Evolutionary conservation across 2,797 vertebrate species (phyloP), one percentile per base, ranked within the genome.

Genomic region (Sphenodon punctatus): DNA sequence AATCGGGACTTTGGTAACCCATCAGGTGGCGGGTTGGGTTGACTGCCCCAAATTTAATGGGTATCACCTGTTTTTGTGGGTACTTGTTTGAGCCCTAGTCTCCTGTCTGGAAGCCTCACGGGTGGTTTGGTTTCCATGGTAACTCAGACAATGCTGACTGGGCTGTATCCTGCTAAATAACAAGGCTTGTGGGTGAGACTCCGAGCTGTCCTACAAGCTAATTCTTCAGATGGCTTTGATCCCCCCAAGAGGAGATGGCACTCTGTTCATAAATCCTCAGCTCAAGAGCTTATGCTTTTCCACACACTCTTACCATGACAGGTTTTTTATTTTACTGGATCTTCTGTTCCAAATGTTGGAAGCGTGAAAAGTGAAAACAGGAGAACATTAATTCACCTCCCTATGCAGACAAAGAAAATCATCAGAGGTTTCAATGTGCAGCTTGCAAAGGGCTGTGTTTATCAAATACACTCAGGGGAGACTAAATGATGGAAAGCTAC

Each of bases 261-360:
- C 30, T 70, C 64, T 30, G 1, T 0, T 34, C 7, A 11, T 5
- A 58, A 10, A 12, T 38, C 55, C 25, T 14, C 20, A n/a, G 15
- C 42, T 19, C 63, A 23, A 10, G 46, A 10, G 11, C 30, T 23
- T 42, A 58, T 2, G 16, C 6, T 2, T 34, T 16, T 61, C 10
- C 46, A n/a, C 48, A 59, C 4, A 19, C 3, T 73, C 85, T 91
- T 84, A 91, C 86, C 86, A 53, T 36, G 12, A 11, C 45, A 0
- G 8, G 60, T 69, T 73, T 83, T 79, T 86, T 2, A 53, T 6
- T 76, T 86, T 88, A 76, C 55, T 36, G 38, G 48, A 78, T 61
- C 77, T 92, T 88, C 66, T 46, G 70, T 82, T 75, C 80, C 82
- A 74, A 80, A 60, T 15, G 38, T 68, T 25, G 71, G 53, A 73